A percentile compares a stretch with the other conserved stretches of the same genome.
Conservation (phyloP, 2,888 invertebrate genomes). For the Selenia dentaria region DNA sequence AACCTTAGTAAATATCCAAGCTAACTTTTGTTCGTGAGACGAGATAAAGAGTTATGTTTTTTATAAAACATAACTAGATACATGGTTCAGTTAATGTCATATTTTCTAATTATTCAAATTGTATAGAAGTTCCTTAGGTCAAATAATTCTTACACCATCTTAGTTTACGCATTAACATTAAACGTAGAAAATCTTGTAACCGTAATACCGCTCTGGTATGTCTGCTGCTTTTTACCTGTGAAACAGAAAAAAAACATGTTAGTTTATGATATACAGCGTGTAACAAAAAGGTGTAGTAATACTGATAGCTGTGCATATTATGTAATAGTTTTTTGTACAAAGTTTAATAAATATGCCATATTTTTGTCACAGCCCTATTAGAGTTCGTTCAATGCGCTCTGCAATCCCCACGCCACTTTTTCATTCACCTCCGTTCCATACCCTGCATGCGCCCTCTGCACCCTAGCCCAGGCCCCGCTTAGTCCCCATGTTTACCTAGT, state of each 20-base stretch:
- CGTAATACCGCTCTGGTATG: neutral
- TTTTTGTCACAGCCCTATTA: too few species aligned
- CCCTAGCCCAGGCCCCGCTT: too few species aligned
- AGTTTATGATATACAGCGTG: too few species aligned
- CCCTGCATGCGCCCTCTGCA: too few species aligned
- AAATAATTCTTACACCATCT: slow-evolving; percentile 35
- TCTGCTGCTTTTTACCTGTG: slow-evolving; percentile 21
- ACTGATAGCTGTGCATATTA: too few species aligned
- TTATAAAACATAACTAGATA: slow-evolving; percentile 6
- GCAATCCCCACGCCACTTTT: too few species aligned
- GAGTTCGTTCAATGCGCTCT: too few species aligned
- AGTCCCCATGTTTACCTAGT: too few species aligned
- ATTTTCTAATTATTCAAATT: slow-evolving; percentile 12
- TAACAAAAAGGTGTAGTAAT: too few species aligned
- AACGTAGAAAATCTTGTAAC: slow-evolving; percentile 25
- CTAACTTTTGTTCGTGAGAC: neutral
- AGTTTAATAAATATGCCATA: too few species aligned
- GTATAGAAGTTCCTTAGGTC: slow-evolving; percentile 24
- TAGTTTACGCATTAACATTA: slow-evolving; percentile 27
- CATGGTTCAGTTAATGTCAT: slow-evolving; percentile 9
- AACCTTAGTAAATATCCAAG: neutral
- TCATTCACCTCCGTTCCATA: too few species aligned
- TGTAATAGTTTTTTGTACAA: too few species aligned
- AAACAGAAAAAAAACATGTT: slow-evolving; percentile 8
- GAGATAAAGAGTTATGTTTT: neutral